These are phyloP conservation scores for Nothocercus nigrocapillus DNA, from an alignment of 2,113 vertebrate genomes.

Conservation along the genomic window DNA sequence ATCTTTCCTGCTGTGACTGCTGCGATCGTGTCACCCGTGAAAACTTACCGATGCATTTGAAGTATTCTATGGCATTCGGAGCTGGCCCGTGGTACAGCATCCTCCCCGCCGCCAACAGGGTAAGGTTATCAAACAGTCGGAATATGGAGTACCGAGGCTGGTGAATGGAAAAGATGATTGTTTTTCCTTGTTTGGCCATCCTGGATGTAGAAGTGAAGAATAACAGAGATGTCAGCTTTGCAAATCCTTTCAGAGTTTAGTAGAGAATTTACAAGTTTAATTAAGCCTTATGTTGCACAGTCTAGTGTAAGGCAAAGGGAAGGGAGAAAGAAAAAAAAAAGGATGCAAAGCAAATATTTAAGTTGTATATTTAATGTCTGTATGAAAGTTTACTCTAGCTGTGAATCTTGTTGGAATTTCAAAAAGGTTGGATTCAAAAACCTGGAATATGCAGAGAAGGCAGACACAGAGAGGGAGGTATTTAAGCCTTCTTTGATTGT, in stretches of 20 bases:
- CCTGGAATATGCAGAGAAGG: not conserved
- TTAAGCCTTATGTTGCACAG: not conserved
- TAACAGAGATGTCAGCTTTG: not conserved
- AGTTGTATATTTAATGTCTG: not conserved
- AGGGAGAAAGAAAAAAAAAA: not conserved
- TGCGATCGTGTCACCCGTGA: not conserved
- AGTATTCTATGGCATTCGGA: conserved; percentile 82
- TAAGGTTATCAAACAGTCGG: conserved; percentile 90
- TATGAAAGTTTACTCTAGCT: not conserved
- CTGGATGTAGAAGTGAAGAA: conserved; percentile 68
- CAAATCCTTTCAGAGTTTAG: not conserved
- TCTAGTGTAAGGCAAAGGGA: fast-evolving
- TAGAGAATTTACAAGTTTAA: not conserved
- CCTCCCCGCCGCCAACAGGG: conserved; percentile 85
- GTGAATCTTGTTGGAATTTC: not conserved
- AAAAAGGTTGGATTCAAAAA: not conserved
- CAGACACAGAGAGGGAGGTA: not conserved
- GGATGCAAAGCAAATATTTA: not conserved
- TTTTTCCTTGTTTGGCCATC: conserved; percentile 86
- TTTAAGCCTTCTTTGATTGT: not conserved
- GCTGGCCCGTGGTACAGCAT: conserved; percentile 88
- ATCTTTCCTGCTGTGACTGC: not conserved
- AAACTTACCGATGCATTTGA: conserved; percentile 82
- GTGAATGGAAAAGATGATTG: conserved; percentile 96
- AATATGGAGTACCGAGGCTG: conserved; percentile 96